Evolutionary conservation across 2,113 vertebrate genomes (phyloP).

Genomic region (Megaceryle maxima): DNA sequence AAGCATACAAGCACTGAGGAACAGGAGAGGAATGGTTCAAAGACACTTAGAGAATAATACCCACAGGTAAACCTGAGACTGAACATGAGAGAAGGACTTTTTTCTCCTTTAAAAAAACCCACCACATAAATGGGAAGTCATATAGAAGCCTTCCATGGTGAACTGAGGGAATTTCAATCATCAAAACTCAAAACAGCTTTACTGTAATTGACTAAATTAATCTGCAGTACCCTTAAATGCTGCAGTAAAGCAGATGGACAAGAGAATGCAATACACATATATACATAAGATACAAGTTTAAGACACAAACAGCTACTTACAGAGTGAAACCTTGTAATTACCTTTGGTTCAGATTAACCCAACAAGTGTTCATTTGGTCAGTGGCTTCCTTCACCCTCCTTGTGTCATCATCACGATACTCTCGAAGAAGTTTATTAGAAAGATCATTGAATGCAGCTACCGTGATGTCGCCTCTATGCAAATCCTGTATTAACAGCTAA

Average conservation of each 20-base stretch:
- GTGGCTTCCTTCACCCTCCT: slow-evolving; percentile 90
- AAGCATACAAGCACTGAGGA: not conserved
- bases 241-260: not conserved
- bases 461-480: slow-evolving; percentile 82
- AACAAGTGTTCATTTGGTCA: slow-evolving; percentile 83
- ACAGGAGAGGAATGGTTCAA: not conserved
- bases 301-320: not conserved
- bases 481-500: slow-evolving; percentile 87
- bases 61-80: not conserved
- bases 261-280: not conserved
- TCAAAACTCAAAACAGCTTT: not conserved
- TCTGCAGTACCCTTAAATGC: not conserved
- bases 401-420: slow-evolving; percentile 89
- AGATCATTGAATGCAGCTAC: slow-evolving; percentile 87
- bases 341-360: slow-evolving; percentile 90
- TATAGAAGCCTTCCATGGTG: not conserved
- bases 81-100: not conserved
- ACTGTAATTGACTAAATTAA: not conserved
- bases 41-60: not conserved
- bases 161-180: not conserved
- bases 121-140: not conserved
- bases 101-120: not conserved
- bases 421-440: slow-evolving; percentile 87
- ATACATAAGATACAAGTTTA: not conserved
- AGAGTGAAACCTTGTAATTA: slow-evolving; percentile 40